These are phyloP conservation scores for Urocitellus parryii DNA, from an alignment of 2,113 vertebrate species.

Conservation along the genomic window DNA sequence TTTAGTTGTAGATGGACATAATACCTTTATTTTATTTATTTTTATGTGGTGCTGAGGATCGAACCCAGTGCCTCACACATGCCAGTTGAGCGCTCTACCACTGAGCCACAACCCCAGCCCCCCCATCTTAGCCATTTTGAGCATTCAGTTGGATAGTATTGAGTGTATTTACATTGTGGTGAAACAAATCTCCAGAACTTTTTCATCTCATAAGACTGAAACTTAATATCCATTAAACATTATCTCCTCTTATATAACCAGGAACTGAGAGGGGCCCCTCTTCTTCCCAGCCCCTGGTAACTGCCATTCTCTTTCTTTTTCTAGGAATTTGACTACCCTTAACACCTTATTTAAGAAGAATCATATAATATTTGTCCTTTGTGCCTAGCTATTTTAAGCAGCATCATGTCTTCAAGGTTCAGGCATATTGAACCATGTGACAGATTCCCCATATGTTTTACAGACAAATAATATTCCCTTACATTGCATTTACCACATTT, in stretches of 20 bases:
- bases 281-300: neutral
- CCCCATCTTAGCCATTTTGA: neutral
- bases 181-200: neutral
- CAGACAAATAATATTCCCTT: neutral
- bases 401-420: neutral
- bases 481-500: neutral
- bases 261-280: neutral
- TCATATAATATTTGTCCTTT: neutral
- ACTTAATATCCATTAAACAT: neutral
- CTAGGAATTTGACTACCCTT: neutral
- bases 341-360: neutral
- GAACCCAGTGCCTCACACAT: too few species aligned
- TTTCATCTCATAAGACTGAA: neutral
- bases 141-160: neutral
- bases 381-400: neutral
- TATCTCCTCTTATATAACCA: neutral
- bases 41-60: too few species aligned
- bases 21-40: too few species aligned
- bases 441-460: neutral
- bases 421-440: neutral
- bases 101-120: too few species aligned
- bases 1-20: too few species aligned
- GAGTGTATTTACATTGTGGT: neutral
- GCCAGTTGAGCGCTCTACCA: too few species aligned
- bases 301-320: neutral